Base-by-base conservation (phyloP, 1,140 invertebrate species). In the Sitophilus oryzae region DNA sequence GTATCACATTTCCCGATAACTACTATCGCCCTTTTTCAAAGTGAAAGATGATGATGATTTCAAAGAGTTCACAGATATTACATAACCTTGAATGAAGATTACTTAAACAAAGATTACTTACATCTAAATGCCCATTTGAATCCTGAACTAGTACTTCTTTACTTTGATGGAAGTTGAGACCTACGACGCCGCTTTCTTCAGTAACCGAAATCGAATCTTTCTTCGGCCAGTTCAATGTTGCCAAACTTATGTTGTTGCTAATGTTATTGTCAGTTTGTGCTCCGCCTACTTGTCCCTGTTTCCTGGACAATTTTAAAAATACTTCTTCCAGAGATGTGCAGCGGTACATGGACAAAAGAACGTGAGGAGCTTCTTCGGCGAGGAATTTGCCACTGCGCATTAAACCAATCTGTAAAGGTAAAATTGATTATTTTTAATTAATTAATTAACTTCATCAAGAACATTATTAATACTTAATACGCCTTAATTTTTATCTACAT, bases 341-440 rank as follows among this genome's bases (percentile, higher is more conserved):
- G 61, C 82, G 82, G 71, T 93, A 93, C 74, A 87, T 84, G 4
- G 82, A 76, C 19, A 97, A 78, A 0, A 96, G 77, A 20, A 84
- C 82, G 25, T 87, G 82, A 0, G 94, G 94, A 2, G 91, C 88
- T 68, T 94, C 88, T 75, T 98, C 93, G 0, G 93, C 93, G 61
- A 97, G 72, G 30, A 97, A 76, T 37, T 88, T 79, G 10, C 94
- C 93, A 64, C 85, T 90, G 59, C 94, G 79, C 93, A 98, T 96
- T 20, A 98, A 75, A 57, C 93, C 93, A 67, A 96, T 94, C 90
- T 93, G 66, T 14, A 65, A 63, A 45, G 43, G n/a, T n/a, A n/a
- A 34, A 20, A 45, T n/a, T 30, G 15, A 16, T 40, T 1, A 25
- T 46, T 16, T n/a, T 53, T 46, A 19, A n/a, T n/a, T n/a, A n/a